Base-by-base conservation (phyloP, 1,140 invertebrate species). In the Archegozetes longisetosus region DNA sequence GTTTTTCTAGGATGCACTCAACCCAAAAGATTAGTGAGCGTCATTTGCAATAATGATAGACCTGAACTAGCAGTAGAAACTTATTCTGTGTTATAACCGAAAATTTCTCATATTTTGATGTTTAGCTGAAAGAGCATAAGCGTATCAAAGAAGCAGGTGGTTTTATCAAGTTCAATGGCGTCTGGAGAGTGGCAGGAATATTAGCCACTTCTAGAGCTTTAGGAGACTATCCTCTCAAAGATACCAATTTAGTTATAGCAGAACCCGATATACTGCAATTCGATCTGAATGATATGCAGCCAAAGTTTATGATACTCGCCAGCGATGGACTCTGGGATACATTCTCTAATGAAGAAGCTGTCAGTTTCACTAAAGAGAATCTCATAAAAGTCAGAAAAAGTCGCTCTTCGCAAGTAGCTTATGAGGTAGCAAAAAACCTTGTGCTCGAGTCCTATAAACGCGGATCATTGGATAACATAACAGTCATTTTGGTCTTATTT, bases 251-350 rank as follows among this genome's bases (percentile, higher is more conserved):
- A 65, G 84, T 97, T 12, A 94, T 92, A 64, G 89, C 91, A 1
- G 86, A 93, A 70, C 93, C 93, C 24, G 92, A 97, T 71, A 88
- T 97, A 66, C 74, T 91, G 59, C 90, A 87, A n/a, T 94, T 96
- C 71, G 85, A 94, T 71, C 64, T 78, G 29, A 58, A 65, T 2
- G 68, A 73, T 46, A 71, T 91, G 50, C 84, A 77, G 69, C 88
- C 92, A 1, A 78, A 82, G 73, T 96, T 96, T 73, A 73, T 95
- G 60, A 82, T 97, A 60, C 73, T 96, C 24, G 93, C 92, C 13
- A 86, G 89, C 2, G 93, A 96, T 78, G 93, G 93, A 13, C 76
- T 97, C 9, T 96, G 91, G 91, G 93, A 96, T 73, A 90, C 86
- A 27, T 92, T 94, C 68, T 79, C 79, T 20, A 96, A 95, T 73